Percentiles rank a stretch among this genome's conserved stretches.
These are phyloP conservation scores for Luscinia megarhynchos DNA, from an alignment of 2,797 vertebrate species.

Conservation along the genomic window DNA sequence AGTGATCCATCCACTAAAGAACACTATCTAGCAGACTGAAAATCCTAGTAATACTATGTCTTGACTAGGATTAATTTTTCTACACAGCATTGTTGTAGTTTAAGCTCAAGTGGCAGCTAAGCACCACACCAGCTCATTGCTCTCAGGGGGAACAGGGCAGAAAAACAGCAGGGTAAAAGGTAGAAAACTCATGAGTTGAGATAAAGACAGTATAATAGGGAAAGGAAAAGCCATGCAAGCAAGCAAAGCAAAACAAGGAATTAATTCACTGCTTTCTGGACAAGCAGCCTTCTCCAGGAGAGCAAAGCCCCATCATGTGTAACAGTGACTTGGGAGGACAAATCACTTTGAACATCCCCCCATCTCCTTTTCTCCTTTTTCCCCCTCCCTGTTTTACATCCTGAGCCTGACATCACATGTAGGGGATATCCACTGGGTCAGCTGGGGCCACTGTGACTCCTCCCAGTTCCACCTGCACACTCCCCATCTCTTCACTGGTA, in stretches of 20 bases:
- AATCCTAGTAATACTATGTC: not conserved
- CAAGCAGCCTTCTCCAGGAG: not conserved
- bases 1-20: not conserved
- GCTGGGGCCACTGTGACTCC: not conserved
- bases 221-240: not conserved
- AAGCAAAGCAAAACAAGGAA: not conserved
- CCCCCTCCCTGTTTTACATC: not conserved
- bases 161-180: not conserved
- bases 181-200: not conserved
- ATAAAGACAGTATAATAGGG: not conserved
- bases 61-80: not conserved
- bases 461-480: not conserved
- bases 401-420: not conserved
- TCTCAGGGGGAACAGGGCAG: not conserved
- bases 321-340: not conserved
- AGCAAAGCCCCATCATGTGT: accelerated
- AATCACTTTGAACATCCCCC: not conserved
- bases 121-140: not conserved
- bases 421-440: not conserved
- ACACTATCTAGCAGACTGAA: not conserved
- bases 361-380: not conserved
- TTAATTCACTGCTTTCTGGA: not conserved
- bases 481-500: not conserved
- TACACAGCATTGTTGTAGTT: not conserved
- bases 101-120: not conserved